Evolutionary conservation across 64 coral and sea anemone species (phyloP).

Genomic region (Actinia tenebrosa): DNA sequence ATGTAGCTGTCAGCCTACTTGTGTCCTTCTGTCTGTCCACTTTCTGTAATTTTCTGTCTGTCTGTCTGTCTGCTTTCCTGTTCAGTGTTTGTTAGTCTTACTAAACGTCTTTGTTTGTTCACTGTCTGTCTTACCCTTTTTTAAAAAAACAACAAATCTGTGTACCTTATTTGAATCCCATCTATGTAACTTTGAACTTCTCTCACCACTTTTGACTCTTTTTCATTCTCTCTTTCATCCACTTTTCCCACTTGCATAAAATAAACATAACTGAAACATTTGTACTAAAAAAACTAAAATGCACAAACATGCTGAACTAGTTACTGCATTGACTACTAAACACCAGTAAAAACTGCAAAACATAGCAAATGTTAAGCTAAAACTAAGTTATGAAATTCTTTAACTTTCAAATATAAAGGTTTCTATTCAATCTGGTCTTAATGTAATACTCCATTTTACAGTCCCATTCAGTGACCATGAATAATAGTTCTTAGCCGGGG

Average conservation of each 20-base stretch:
- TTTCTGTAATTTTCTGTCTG: background rate
- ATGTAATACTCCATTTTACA: too few species aligned
- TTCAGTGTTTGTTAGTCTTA: background rate
- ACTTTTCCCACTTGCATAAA: background rate
- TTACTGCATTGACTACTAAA: too few species aligned
- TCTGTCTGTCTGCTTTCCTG: background rate
- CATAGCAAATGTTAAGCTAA: too few species aligned
- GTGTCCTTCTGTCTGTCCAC: background rate
- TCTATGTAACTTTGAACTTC: background rate
- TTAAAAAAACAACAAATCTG: background rate
- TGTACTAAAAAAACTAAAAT: background rate
- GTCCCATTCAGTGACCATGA: too few species aligned
- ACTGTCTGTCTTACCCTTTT: background rate
- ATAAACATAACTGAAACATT: background rate
- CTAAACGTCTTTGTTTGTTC: background rate
- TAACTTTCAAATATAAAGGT: too few species aligned
- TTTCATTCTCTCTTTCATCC: background rate
- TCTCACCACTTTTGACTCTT: background rate
- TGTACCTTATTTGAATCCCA: background rate
- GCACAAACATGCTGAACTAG: background rate
- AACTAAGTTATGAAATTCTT: too few species aligned
- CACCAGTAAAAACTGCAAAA: too few species aligned
- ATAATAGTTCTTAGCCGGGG: too few species aligned
- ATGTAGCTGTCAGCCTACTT: background rate
- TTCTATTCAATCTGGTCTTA: too few species aligned